Evolutionary conservation across 2,797 vertebrate species (phyloP).

Genomic region (Hyperoplus immaculatus): DNA sequence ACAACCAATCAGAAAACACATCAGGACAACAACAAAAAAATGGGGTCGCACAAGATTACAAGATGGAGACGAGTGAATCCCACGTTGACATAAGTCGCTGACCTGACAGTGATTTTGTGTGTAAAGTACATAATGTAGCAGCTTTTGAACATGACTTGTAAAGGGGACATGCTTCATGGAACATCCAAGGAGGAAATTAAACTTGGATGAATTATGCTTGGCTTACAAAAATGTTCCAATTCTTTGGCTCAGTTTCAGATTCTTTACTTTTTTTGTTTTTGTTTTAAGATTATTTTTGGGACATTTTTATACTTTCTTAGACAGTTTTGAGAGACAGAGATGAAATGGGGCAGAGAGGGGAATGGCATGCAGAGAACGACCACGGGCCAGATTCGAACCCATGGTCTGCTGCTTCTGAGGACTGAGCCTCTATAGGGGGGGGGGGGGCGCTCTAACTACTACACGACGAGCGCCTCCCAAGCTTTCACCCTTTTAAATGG

Average conservation of each 20-base stretch:
- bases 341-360: too few relatives aligned
- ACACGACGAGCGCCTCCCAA: neutral
- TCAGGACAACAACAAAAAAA: slow-evolving; percentile 32
- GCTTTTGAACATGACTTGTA: slow-evolving; percentile 38
- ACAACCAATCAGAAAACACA: slow-evolving; percentile 33
- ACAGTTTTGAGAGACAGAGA: too few relatives aligned
- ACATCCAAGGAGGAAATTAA: slow-evolving; percentile 57
- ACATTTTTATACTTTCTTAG: too few relatives aligned
- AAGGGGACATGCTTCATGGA: slow-evolving; percentile 26
- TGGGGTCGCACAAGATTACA: slow-evolving; percentile 39
- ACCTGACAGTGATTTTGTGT: slow-evolving; percentile 26
- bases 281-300: too few relatives aligned
- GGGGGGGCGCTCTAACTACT: too few relatives aligned
- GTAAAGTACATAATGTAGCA: slow-evolving; percentile 24
- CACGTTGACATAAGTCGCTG: slow-evolving; percentile 38
- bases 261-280: neutral
- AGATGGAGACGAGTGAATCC: slow-evolving; percentile 12
- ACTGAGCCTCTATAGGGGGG: too few relatives aligned
- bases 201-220: slow-evolving; percentile 27
- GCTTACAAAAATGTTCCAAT: neutral
- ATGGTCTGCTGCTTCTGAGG: too few relatives aligned
- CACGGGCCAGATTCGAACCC: too few relatives aligned
- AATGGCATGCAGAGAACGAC: too few relatives aligned
- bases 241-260: slow-evolving; percentile 23
- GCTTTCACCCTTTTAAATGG: slow-evolving; percentile 31